Evolutionary conservation across 2,888 invertebrate species (phyloP).

Genomic region (Platycnemis pennipes): DNA sequence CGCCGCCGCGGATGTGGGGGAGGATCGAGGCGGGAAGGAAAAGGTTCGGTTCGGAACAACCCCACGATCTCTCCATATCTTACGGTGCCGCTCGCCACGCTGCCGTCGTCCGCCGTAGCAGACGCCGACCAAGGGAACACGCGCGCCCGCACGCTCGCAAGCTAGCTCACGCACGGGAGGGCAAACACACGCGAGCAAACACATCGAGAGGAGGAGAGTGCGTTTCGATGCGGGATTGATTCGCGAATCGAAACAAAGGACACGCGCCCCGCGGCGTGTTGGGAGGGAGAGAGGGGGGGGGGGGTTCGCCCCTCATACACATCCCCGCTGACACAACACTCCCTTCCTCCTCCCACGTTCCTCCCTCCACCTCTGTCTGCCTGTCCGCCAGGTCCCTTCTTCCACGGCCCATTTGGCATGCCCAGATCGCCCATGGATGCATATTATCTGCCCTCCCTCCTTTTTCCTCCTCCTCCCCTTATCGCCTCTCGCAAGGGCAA

Average conservation of each 20-base stretch:
- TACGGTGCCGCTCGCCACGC: conserved; percentile 37
- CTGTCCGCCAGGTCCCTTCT: too few species aligned
- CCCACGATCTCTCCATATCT: conserved; percentile 48
- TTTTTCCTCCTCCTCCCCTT: not conserved
- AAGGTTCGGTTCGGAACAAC: conserved; percentile 15
- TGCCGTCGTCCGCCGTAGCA: not conserved
- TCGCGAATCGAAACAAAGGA: conserved; percentile 63
- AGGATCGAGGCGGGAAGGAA: not conserved
- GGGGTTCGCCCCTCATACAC: not conserved
- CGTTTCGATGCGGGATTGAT: conserved; percentile 49
- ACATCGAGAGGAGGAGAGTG: not conserved
- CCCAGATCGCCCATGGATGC: not conserved
- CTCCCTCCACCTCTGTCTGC: too few species aligned
- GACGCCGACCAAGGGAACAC: not conserved
- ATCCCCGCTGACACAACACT: not conserved
- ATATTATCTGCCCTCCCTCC: not conserved
- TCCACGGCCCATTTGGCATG: conserved; percentile 53
- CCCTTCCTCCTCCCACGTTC: not conserved
- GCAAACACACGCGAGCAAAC: not conserved
- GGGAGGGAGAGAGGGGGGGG: too few species aligned
- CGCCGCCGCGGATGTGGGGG: not conserved
- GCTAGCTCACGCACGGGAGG: conserved; percentile 14
- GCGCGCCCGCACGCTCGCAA: not conserved
- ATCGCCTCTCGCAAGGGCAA: not conserved
- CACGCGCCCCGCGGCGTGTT: conserved; percentile 60